phyloP scores from a whole-genome alignment of 1,140 invertebrate species.

The Nixonia krombeini region DNA sequence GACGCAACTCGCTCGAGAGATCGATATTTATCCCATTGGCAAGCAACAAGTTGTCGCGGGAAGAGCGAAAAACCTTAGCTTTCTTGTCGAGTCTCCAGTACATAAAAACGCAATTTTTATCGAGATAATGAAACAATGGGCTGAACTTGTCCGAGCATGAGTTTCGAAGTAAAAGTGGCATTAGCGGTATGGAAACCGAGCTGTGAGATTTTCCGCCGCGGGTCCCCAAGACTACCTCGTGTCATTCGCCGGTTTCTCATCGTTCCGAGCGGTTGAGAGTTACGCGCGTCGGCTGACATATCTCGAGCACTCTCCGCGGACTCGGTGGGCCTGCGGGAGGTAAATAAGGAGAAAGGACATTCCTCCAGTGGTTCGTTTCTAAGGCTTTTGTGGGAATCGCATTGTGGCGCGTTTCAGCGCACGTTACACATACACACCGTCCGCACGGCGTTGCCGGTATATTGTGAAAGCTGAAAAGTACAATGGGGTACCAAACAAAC shows the following conservation, averaged over 20 bases:
- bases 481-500: conserved; percentile 33
- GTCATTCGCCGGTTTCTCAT: conserved; percentile 2
- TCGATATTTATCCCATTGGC: too few species aligned
- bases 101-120: too few species aligned
- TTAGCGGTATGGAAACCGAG: background rate
- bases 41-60: too few species aligned
- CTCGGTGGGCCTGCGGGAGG: conserved; percentile 30
- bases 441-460: conserved; percentile 33
- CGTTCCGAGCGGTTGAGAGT: conserved; percentile 12
- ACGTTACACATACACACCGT: conserved; percentile 14
- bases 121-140: conserved; percentile 1
- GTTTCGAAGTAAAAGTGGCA: too few species aligned
- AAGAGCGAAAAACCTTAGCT: too few species aligned
- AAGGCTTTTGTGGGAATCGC: conserved; percentile 45
- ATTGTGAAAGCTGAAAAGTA: conserved; percentile 42
- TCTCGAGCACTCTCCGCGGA: conserved; percentile 20
- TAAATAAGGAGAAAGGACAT: conserved; percentile 50
- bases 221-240: background rate
- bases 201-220: background rate
- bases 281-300: conserved; percentile 26
- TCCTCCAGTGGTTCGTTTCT: conserved; percentile 42
- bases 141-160: background rate
- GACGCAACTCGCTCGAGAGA: too few species aligned
- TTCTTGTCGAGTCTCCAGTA: too few species aligned
- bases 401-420: conserved; percentile 18